Evolutionary conservation across 1,140 invertebrate genomes (phyloP).

Genomic region (Dendrolimus punctatus): DNA sequence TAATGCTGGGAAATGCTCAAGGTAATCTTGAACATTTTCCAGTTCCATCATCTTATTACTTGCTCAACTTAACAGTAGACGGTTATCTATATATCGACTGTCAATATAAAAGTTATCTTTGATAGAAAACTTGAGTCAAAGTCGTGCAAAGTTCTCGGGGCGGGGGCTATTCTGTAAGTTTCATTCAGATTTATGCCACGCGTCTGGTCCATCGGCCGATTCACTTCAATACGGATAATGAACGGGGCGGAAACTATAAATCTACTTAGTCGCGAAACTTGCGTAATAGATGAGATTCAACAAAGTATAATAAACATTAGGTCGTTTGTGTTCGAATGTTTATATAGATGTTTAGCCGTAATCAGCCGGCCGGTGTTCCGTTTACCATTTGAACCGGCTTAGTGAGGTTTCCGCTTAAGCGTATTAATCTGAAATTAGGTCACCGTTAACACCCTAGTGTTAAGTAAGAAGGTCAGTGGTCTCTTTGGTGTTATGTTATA

Average conservation of each 20-base stretch:
- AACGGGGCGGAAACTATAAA: slow-evolving; percentile 70
- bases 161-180: slow-evolving; percentile 45
- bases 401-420: slow-evolving; percentile 69
- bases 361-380: slow-evolving; percentile 29
- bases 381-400: slow-evolving; percentile 61
- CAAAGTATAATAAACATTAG: slow-evolving; percentile 51
- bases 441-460: slow-evolving; percentile 56
- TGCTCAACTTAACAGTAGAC: too few species aligned
- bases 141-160: slow-evolving; percentile 36
- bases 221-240: slow-evolving; percentile 62
- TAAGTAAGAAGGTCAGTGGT: slow-evolving; percentile 54
- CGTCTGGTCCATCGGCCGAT: slow-evolving; percentile 25
- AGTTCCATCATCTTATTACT: too few species aligned
- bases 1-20: too few species aligned
- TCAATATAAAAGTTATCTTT: slow-evolving; percentile 7
- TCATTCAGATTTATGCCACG: slow-evolving; percentile 65
- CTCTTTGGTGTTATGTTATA: slow-evolving; percentile 22
- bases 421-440: slow-evolving; percentile 70
- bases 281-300: slow-evolving; percentile 51
- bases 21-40: too few species aligned
- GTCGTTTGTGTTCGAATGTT: slow-evolving; percentile 30
- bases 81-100: neutral
- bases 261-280: slow-evolving; percentile 62
- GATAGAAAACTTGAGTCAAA: slow-evolving; percentile 33
- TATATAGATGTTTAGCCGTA: neutral